Percentiles rank a stretch among this genome's conserved stretches.
Conservation (phyloP, 2,797 vertebrate species). For the Centroberyx gerrardi region DNA sequence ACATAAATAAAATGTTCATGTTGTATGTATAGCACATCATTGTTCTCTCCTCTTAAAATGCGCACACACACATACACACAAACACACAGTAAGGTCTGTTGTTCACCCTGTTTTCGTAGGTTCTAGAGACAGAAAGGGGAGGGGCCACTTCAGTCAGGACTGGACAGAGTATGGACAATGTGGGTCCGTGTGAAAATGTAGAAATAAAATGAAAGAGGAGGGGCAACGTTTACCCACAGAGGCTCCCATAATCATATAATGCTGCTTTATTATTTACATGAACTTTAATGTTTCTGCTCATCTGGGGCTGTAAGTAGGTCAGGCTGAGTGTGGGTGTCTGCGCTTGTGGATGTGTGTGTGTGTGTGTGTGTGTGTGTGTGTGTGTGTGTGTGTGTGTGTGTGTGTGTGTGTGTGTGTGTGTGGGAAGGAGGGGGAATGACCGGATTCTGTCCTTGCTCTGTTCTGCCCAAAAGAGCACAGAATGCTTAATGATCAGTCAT, state of each 20-base stretch:
- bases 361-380: slow-evolving; percentile 12
- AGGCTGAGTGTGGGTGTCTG: slow-evolving; percentile 27
- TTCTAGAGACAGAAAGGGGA: neutral
- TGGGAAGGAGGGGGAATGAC: neutral
- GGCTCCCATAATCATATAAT: slow-evolving; percentile 27
- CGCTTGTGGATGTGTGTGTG: slow-evolving; percentile 22
- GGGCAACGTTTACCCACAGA: slow-evolving; percentile 28
- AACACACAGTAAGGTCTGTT: neutral
- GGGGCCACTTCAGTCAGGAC: slow-evolving; percentile 23
- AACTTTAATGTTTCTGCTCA: slow-evolving; percentile 60
- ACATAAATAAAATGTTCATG: neutral
- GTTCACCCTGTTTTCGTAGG: slow-evolving; percentile 6
- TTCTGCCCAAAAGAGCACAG: neutral
- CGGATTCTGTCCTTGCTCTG: neutral
- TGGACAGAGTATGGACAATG: slow-evolving; percentile 13
- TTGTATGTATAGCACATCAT: neutral
- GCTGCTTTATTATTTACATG: slow-evolving; percentile 75
- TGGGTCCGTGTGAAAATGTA: slow-evolving; percentile 21
- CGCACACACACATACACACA: too few species aligned
- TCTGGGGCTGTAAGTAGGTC: slow-evolving; percentile 68
- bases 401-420: slow-evolving; percentile 14
- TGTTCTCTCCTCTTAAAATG: neutral
- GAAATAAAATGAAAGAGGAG: slow-evolving; percentile 4
- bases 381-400: slow-evolving; percentile 23
- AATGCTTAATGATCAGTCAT: neutral